Evolutionary conservation across 2,113 vertebrate genomes (phyloP), one percentile per base, ranked within the genome.

Genomic region (Labeo catla): DNA sequence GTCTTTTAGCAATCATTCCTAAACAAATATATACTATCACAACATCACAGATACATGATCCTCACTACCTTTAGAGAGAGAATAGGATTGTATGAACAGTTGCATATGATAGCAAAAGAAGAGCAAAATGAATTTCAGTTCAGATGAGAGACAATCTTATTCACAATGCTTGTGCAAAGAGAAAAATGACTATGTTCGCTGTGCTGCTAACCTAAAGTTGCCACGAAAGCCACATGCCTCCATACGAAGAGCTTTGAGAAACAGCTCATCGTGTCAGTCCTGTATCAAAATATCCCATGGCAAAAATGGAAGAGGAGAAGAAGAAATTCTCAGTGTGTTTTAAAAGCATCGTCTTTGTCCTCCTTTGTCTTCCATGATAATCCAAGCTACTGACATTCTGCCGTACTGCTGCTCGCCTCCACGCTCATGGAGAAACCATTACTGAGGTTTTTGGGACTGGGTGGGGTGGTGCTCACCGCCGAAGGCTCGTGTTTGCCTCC

Each of bases 381-480:
- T 11, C 6, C 16, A 49, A 66, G 39, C 80, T 91, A 95, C 90
- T 94, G 92, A 88, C 93, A 93, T 85, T 89, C 91, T 77, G 94
- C 2, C 7, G 89, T 89, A 86, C 92, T 92, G 74, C 85, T 88
- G 70, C 61, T 57, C 4, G 92, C 86, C 87, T 93, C 95, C 5
- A 89, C 88, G 87, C 88, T 92, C 0, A 92, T 6, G 0, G 34
- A 49, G 74, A 94, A 93, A 70, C 95, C 95, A 16, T 96, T 96
- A 88, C 92, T 94, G 83, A 95, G 92, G 84, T 84, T 93, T 82
- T 87, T 93, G 23, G 95, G 94, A 82, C 92, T 93, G 0, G 90
- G 90, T 12, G 94, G 92, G 1, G 87, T 88, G 74, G 90, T 49
- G 57, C 88, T 23, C 0, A 59, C 9, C 4, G 92, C 78, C 0